phyloP scores from a whole-genome alignment of 2,797 vertebrate genomes.

The Amazona finschi region DNA sequence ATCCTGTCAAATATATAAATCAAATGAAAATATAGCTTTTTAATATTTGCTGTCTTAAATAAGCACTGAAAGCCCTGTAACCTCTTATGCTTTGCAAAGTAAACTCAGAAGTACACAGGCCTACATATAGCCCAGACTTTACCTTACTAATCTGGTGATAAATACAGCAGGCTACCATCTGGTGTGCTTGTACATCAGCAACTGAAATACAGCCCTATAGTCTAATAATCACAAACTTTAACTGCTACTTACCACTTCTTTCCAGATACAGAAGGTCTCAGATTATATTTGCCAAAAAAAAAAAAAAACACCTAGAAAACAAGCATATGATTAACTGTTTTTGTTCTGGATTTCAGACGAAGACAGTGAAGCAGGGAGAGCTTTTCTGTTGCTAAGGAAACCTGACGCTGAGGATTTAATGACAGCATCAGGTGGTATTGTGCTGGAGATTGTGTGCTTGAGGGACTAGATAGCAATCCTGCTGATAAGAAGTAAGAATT shows the following conservation, averaged over 20 bases:
- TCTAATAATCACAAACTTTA: constrained; percentile 63
- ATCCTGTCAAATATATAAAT: neutral
- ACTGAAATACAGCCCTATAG: constrained; percentile 21
- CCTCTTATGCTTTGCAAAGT: neutral
- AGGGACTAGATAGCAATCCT: neutral
- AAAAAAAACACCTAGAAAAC: neutral
- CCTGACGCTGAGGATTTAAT: constrained; percentile 63
- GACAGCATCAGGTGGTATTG: constrained; percentile 45
- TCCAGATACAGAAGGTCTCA: constrained; percentile 19
- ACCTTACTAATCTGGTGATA: constrained; percentile 76
- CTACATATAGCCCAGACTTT: constrained; percentile 67
- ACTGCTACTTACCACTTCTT: constrained; percentile 48
- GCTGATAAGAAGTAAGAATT: constrained; percentile 1
- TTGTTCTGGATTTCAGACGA: constrained; percentile 8
- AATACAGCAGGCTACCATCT: constrained; percentile 73
- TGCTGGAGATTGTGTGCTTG: constrained; percentile 14
- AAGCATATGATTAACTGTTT: constrained; percentile 23
- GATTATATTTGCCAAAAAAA: constrained; percentile 7
- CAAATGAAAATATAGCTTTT: neutral
- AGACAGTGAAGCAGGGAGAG: constrained; percentile 6
- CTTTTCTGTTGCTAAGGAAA: constrained; percentile 73
- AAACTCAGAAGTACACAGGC: constrained; percentile 42
- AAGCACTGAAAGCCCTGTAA: neutral
- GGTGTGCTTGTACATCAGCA: constrained; percentile 34
- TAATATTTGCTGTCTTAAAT: neutral